Evolutionary conservation across 2,113 vertebrate genomes (phyloP).

Genomic region (Argyrosomus japonicus): DNA sequence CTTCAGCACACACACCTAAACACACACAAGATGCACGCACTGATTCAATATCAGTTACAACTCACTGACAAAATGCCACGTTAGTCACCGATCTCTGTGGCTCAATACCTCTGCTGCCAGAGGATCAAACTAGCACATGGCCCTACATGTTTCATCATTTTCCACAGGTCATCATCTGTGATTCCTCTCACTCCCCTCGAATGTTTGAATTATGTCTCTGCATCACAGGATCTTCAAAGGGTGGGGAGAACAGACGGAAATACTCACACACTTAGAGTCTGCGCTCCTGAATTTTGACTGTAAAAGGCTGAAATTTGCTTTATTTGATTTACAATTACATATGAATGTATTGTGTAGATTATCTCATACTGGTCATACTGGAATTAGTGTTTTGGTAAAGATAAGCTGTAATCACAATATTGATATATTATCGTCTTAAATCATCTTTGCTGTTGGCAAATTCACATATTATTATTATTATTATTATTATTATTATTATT

Average conservation of each 20-base stretch:
- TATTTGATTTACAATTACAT: neutral
- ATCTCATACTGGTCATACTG: neutral
- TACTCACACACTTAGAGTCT: neutral
- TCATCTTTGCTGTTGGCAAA: too few relatives aligned
- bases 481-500: neutral
- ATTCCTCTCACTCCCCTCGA: conserved; percentile 11
- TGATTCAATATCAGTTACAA: conserved; percentile 53
- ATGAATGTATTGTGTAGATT: neutral
- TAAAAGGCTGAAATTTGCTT: neutral
- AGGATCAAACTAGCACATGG: conserved; percentile 43
- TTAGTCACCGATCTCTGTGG: conserved; percentile 51
- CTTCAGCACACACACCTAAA: conserved; percentile 56
- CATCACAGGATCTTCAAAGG: conserved; percentile 51
- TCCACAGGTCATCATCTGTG: conserved; percentile 53
- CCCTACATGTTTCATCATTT: conserved; percentile 45
- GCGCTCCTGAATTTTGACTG: neutral
- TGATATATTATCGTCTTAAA: neutral
- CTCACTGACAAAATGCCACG: conserved; percentile 42
- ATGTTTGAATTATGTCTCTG: conserved; percentile 42
- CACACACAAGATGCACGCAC: conserved; percentile 42
- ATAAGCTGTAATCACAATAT: neutral
- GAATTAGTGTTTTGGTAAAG: too few relatives aligned
- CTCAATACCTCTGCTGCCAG: conserved; percentile 43
- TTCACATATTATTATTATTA: neutral
- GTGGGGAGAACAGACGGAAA: neutral